Evolutionary conservation across 2,888 invertebrate genomes (phyloP).

Genomic region (Buathra laborator): DNA sequence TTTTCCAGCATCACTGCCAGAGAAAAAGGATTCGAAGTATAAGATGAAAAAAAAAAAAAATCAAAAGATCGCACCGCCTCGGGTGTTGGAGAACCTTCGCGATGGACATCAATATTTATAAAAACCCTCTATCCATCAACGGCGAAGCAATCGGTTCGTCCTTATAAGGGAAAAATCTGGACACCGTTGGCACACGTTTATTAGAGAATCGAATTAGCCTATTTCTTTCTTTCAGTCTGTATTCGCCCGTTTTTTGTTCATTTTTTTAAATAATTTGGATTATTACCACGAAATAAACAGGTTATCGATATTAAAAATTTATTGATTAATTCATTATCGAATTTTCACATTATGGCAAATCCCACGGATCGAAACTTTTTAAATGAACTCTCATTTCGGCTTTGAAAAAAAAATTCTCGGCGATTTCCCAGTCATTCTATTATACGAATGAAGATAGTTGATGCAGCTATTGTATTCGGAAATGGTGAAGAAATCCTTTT

Average conservation of each 20-base stretch:
- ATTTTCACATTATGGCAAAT: not conserved
- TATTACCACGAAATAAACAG: not conserved
- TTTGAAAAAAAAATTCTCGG: slow-evolving; percentile 4
- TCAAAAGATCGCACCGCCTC: slow-evolving; percentile 56
- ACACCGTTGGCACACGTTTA: slow-evolving; percentile 49
- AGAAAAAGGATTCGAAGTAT: slow-evolving; percentile 18
- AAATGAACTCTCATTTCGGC: not conserved
- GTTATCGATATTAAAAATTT: not conserved
- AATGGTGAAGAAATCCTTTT: slow-evolving; percentile 53
- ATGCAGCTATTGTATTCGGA: slow-evolving; percentile 71
- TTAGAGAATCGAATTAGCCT: slow-evolving; percentile 47
- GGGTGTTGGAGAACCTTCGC: slow-evolving; percentile 9
- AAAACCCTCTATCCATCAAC: slow-evolving; percentile 72
- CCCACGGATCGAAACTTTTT: not conserved
- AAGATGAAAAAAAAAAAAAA: slow-evolving; percentile 3
- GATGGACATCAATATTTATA: slow-evolving; percentile 75
- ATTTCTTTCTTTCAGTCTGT: slow-evolving; percentile 18
- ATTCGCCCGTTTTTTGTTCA: not conserved
- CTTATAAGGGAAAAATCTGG: slow-evolving; percentile 42
- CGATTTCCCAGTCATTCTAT: not conserved
- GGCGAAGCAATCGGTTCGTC: slow-evolving; percentile 31
- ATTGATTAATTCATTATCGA: not conserved
- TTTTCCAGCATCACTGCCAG: slow-evolving; percentile 27
- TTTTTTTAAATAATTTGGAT: not conserved
- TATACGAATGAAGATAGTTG: slow-evolving; percentile 61